Percentiles rank a stretch among this genome's conserved stretches.
Conservation (phyloP, 1,140 invertebrate genomes). For the Lepidotrigona ventralis region DNA sequence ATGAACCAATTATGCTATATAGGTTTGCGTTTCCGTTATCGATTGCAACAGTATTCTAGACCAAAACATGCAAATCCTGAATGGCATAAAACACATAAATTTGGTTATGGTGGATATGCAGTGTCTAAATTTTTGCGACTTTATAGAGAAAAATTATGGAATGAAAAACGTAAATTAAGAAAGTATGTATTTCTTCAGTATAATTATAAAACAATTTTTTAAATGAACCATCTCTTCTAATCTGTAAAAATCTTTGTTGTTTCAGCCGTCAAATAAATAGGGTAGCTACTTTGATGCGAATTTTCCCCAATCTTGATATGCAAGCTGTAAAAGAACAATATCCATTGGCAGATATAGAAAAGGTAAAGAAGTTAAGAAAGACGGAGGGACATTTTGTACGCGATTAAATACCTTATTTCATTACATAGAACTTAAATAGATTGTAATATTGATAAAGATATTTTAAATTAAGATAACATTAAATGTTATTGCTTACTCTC, state of each 20-base stretch:
- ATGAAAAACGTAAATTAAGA: constrained; percentile 80
- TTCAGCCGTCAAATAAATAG: constrained; percentile 83
- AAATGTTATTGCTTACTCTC: neutral
- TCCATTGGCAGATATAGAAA: constrained; percentile 88
- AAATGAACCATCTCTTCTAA: constrained; percentile 34
- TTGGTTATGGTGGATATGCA: constrained; percentile 78
- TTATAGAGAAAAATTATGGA: constrained; percentile 84
- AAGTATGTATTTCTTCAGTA: constrained; percentile 76
- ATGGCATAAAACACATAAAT: constrained; percentile 81
- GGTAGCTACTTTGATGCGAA: constrained; percentile 85
- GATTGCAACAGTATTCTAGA: constrained; percentile 79
- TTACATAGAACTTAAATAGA: constrained; percentile 1
- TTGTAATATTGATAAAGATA: constrained; percentile 7
- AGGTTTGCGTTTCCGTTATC: constrained; percentile 74
- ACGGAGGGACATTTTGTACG: constrained; percentile 83
- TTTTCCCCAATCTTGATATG: constrained; percentile 89
- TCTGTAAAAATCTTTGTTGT: constrained; percentile 55
- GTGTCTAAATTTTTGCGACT: constrained; percentile 84
- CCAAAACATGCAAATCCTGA: constrained; percentile 83
- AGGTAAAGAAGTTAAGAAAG: constrained; percentile 81
- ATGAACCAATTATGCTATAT: neutral
- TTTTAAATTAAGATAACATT: neutral
- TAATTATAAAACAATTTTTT: neutral
- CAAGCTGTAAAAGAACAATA: constrained; percentile 86
- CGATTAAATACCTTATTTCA: constrained; percentile 66